A percentile compares a stretch with the other conserved stretches of the same genome.
phyloP scores from a whole-genome alignment of 1,140 invertebrate species.

The Branchinecta lynchi region DNA sequence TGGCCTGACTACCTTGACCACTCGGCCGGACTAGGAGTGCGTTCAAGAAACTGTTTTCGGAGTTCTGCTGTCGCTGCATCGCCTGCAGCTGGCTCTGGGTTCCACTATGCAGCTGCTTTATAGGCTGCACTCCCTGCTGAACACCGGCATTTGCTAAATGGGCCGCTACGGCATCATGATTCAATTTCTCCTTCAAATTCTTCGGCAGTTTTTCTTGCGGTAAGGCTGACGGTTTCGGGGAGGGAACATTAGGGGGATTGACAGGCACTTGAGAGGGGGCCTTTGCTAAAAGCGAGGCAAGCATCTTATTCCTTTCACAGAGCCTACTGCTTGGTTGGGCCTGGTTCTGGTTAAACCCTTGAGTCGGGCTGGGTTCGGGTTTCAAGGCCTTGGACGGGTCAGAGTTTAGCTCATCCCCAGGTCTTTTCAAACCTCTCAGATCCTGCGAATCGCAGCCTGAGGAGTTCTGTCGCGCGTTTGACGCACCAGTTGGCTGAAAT shows the following conservation, averaged over 20 bases:
- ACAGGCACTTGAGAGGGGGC: constrained; percentile 52
- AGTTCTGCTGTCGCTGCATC: constrained; percentile 21
- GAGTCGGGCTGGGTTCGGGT: constrained; percentile 14
- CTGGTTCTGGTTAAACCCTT: background rate
- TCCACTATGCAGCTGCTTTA: constrained; percentile 13
- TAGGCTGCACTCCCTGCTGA: constrained; percentile 11
- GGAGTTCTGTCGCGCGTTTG: background rate
- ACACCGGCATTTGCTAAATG: constrained; percentile 14
- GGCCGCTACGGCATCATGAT: background rate
- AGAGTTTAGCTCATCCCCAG: background rate
- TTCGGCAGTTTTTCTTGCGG: constrained; percentile 29
- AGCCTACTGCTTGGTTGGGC: constrained; percentile 20
- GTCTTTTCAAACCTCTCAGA: background rate
- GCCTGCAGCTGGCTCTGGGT: constrained; percentile 16
- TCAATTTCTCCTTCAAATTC: constrained; percentile 24
- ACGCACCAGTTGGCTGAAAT: background rate
- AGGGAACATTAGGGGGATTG: constrained; percentile 32
- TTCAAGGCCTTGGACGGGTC: constrained; percentile 13
- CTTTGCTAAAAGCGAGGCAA: constrained; percentile 62
- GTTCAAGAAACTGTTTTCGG: constrained; percentile 18
- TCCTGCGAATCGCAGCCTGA: background rate
- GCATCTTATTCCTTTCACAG: constrained; percentile 68
- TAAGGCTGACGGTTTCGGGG: constrained; percentile 26
- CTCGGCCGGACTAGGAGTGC: constrained; percentile 13
- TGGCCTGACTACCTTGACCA: constrained; percentile 11